Evolutionary conservation across 2,113 vertebrate species (phyloP), one percentile per base, ranked within the genome.

Genomic region (Nematolebias whitei): DNA sequence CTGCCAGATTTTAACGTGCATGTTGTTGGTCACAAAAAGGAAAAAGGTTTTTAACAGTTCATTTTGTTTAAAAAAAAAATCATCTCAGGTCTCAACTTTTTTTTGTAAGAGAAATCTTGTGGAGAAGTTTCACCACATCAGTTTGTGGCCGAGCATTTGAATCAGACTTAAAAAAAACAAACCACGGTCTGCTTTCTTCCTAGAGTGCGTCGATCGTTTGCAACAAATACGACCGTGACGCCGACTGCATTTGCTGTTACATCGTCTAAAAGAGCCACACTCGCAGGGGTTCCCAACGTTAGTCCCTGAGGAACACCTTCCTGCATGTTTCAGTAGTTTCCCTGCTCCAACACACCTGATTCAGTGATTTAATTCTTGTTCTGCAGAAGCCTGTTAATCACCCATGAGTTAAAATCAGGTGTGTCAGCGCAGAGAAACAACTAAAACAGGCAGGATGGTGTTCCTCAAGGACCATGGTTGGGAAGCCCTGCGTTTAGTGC

Each of bases 21-120:
- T 96, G 96, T 96, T 93, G 84, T 95, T 85, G 80, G 91, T 93
- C 94, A 92, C 91, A 49, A 94, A 96, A 97, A 95, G 94, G 95
- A 95, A 94, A 85, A 93, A 93, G 90, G 88, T 91, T 93, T 76
- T 95, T 94, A 94, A 89, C 96, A 95, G 93, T 95, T 94, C 94
- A 93, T 95, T 95, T 91, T 94, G 92, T 95, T 87, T 80, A 80
- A 22, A 48, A 49, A 23, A 14, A 74, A 85, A 86, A 84, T 85
- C 84, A 85, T 86, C 98, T 99, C 90, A 91, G 90, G 90, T 91
- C 86, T 90, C 80, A 74, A 88, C 87, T 68, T 81, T 85, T 16
- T 18, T 44, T 16, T 44, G 2, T 45, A 47, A 81, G 74, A 85
- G 71, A 4, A 53, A 84, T n/a, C n/a, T n/a, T n/a, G n/a, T n/a